Evolutionary conservation across 2,888 invertebrate genomes (phyloP), one percentile per base, ranked within the genome.

Genomic region (Macrosoma leucophasiata): DNA sequence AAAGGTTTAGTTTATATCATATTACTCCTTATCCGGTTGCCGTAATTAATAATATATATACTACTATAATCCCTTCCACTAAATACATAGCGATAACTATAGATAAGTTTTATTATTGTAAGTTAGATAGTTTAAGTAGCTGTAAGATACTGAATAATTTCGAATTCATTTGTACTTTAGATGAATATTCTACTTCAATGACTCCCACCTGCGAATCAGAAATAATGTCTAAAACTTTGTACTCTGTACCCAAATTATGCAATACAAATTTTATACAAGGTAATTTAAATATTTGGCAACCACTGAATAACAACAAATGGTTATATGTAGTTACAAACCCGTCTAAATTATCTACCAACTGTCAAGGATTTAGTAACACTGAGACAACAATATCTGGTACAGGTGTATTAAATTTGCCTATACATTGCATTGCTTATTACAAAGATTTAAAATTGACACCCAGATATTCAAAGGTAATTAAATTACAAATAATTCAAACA

Each of bases 131-230:
- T 1, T 8, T 43, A n/a, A 21, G 26, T 1, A n/a, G 2, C 1
- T 38, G 41, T 15, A 33, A 21, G 33, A 3, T 9, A 18, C 22
- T 4, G 13, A 2, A 6, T 4, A 5, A 11, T 36, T 1, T n/a
- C n/a, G n/a, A n/a, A n/a, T 43, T 21, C 17, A 23, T 39, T 2
- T 40, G 40, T 28, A 10, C 28, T 6, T 8, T 29, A 3, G 13
- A 15, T 7, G 20, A 23, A 11, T 29, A 24, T 8, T 29, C 29
- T 2, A 25, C 21, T 3, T 10, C 7, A 4, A 29, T 14, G 8
- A 20, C 21, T 21, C 39, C 38, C 3, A 39, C 6, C 19, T 47
- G 47, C 29, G 42, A 43, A 38, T 42, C 37, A 33, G 42, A 49
- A 30, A 4, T 47, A 15, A 18, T 49, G 23, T 17, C 43, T 6